Evolutionary conservation across 2,888 invertebrate species (phyloP), one percentile per base, ranked within the genome.

Genomic region (Agrochola litura): DNA sequence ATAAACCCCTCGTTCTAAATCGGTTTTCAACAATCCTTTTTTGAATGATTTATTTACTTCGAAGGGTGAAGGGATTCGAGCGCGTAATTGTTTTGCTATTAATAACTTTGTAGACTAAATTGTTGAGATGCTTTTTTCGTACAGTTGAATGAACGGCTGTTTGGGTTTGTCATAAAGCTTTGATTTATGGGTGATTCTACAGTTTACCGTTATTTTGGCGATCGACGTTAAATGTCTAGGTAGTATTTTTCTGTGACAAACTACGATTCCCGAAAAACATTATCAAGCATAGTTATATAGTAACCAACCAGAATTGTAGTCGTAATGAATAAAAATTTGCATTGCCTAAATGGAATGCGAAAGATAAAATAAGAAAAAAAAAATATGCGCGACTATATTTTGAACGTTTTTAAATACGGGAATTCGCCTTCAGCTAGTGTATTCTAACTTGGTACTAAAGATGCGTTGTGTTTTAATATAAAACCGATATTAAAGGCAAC

Each of bases 11-110:
- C 54, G 86, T 90, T 88, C 91, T 90, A 90, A 92, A 95, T 95
- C 93, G 95, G 93, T 93, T 94, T 93, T 96, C 95, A 95, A 93
- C 95, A 93, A 92, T 92, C 85, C 89, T 84, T 90, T 90, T 89
- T 81, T 77, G 85, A 86, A 90, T 93, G 92, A 93, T 93, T 93
- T 93, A 93, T 94, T 91, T 90, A 86, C 76, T 87, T 82, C 79
- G 60, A 73, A 79, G 86, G 86, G 88, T 70, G 73, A 69, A 72
- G 52, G 63, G 72, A 76, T 77, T 82, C 80, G 52, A 69, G 82
- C 81, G 54, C 70, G 70, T 85, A 85, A 86, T 86, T 89, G 84
- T 85, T 81, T 58, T 30, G n/a, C 72, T 87, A 87, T 87, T 86
- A 82, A 82, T 88, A 87, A 72, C 68, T 77, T 49, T 63, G 83